A percentile compares a stretch with the other conserved stretches of the same genome.
Evolutionary conservation across 1,140 invertebrate species (phyloP).

Genomic region (Ditylenchus dipsaci): DNA sequence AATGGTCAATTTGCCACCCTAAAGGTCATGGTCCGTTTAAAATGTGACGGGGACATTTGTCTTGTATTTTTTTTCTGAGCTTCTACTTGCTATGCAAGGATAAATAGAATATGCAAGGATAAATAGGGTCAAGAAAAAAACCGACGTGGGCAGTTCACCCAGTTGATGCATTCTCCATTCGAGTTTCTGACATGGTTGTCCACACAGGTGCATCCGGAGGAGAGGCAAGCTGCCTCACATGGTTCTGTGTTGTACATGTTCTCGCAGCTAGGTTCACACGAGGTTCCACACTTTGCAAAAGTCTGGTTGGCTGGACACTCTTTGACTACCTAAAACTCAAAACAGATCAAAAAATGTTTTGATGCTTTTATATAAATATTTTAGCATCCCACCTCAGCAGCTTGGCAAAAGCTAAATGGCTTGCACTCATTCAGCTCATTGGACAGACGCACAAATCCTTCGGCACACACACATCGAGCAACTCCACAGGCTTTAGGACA

Average conservation of each 20-base stretch:
- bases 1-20: too few relatives aligned
- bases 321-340: constrained; percentile 1
- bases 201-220: constrained; percentile 52
- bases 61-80: too few relatives aligned
- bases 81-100: background rate
- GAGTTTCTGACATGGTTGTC: constrained; percentile 53
- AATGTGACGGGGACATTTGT: too few relatives aligned
- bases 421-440: constrained; percentile 46
- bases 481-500: constrained; percentile 46
- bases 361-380: constrained; percentile 11
- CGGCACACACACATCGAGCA: constrained; percentile 53
- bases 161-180: constrained; percentile 52
- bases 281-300: constrained; percentile 56
- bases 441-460: constrained; percentile 45
- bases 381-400: constrained; percentile 17
- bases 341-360: background rate
- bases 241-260: constrained; percentile 57
- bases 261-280: constrained; percentile 52
- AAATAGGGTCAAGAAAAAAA: too few relatives aligned
- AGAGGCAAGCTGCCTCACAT: constrained; percentile 44
- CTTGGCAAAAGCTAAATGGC: constrained; percentile 46
- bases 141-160: constrained; percentile 51
- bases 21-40: too few relatives aligned
- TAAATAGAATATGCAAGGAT: background rate
- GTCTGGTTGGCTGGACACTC: constrained; percentile 47